Conservation (phyloP, 2,888 invertebrate genomes). For the Aspidiotus destructor region DNA sequence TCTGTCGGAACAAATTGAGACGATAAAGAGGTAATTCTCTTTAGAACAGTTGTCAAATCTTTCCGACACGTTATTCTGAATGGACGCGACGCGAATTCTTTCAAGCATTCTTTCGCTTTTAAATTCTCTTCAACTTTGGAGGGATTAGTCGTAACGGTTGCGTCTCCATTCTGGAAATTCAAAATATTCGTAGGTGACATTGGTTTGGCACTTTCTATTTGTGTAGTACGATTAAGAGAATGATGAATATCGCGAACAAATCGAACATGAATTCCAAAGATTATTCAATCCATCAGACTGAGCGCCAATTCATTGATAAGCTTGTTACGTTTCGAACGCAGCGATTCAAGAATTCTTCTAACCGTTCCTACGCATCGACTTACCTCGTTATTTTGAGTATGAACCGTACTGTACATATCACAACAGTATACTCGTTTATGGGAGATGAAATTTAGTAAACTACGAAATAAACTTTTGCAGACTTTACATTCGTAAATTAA, state of each 20-base stretch:
- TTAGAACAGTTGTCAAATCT: conserved; percentile 24
- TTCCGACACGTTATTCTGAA: conserved; percentile 25
- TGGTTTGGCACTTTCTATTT: too few relatives aligned
- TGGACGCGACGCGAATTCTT: conserved; percentile 22
- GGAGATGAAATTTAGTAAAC: conserved; percentile 75
- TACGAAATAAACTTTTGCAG: conserved; percentile 76
- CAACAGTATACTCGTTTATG: conserved; percentile 77
- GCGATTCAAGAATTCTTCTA: too few relatives aligned
- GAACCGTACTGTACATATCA: conserved; percentile 25
- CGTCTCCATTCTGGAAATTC: conserved; percentile 18
- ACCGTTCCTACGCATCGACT: not conserved
- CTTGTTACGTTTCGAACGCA: too few relatives aligned
- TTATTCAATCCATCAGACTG: too few relatives aligned
- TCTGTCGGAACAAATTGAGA: conserved; percentile 12
- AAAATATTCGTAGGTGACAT: not conserved
- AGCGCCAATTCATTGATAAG: too few relatives aligned
- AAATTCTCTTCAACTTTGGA: conserved; percentile 8
- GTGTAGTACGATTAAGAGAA: too few relatives aligned
- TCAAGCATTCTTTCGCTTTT: conserved; percentile 22
- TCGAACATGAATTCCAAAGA: too few relatives aligned
- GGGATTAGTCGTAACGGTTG: not conserved
- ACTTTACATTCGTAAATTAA: conserved; percentile 80
- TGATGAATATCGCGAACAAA: too few relatives aligned
- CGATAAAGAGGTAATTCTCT: conserved; percentile 12
- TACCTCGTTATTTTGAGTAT: conserved; percentile 18